phyloP scores from a whole-genome alignment of 2,888 invertebrate species.

The Calliphora vomitoria region DNA sequence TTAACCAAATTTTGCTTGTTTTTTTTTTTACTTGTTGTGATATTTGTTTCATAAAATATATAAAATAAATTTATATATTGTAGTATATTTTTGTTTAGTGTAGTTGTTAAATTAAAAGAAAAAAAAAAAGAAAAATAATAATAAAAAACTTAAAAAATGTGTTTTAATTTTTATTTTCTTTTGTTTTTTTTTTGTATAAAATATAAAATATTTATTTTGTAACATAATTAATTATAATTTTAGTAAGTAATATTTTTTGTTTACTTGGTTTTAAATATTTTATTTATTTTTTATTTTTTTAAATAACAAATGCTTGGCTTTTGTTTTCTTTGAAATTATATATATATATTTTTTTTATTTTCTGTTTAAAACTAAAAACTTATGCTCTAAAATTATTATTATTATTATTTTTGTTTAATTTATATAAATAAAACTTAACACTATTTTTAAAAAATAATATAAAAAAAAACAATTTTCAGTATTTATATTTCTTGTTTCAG shows the following conservation, averaged over 20 bases:
- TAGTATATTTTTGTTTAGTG: constrained; percentile 16
- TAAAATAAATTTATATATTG: constrained; percentile 31
- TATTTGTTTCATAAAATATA: constrained; percentile 23
- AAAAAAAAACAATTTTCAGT: constrained; percentile 63
- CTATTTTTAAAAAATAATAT: constrained; percentile 53
- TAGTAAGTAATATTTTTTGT: constrained; percentile 25
- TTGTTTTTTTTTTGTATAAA: constrained; percentile 48
- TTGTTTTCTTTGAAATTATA: constrained; percentile 70
- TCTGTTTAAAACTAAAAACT: constrained; percentile 55
- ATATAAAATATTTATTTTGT: constrained; percentile 61
- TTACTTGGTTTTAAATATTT: constrained; percentile 24
- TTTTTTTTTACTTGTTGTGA: constrained; percentile 24
- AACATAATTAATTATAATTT: constrained; percentile 49
- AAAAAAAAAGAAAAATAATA: neutral
- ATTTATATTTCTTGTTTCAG: constrained; percentile 43
- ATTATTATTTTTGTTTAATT: constrained; percentile 37
- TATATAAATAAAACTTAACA: constrained; percentile 67
- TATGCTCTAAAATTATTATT: constrained; percentile 50
- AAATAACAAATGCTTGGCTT: constrained; percentile 77
- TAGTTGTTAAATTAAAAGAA: constrained; percentile 22
- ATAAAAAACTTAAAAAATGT: constrained; percentile 36
- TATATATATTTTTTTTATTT: constrained; percentile 59
- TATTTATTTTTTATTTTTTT: constrained; percentile 70
- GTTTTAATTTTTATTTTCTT: constrained; percentile 1
- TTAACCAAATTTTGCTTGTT: constrained; percentile 11